These are phyloP conservation scores for Hedya salicella DNA, from an alignment of 2,888 invertebrate genomes.

Conservation along the genomic window DNA sequence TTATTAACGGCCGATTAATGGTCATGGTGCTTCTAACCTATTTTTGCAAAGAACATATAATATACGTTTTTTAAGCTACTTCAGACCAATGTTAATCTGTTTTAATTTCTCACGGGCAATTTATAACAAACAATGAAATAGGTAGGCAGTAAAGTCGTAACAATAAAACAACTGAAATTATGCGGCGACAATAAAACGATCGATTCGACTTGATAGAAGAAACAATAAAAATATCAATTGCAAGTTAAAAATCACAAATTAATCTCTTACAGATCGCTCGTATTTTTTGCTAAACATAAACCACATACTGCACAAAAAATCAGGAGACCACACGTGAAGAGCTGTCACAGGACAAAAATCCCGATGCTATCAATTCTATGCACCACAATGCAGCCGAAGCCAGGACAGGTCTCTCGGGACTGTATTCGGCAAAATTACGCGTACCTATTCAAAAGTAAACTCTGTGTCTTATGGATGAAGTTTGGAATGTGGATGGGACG, in stretches of 20 bases:
- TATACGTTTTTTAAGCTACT: not conserved
- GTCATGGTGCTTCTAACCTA: no score
- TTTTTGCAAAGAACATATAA: no score
- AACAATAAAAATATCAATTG: no score
- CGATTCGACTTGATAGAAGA: no score
- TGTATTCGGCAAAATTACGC: slow-evolving; percentile 12
- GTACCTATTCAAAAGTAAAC: slow-evolving; percentile 11
- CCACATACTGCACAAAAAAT: slow-evolving; percentile 37
- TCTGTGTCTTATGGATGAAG: not conserved
- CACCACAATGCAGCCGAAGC: slow-evolving; percentile 52
- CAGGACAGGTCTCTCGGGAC: slow-evolving; percentile 49
- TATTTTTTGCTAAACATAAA: slow-evolving; percentile 27
- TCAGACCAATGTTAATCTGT: not conserved
- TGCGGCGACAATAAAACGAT: no score
- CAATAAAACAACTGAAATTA: no score
- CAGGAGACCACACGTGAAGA: slow-evolving; percentile 68
- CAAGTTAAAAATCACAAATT: not conserved
- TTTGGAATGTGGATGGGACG: not conserved
- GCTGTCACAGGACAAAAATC: slow-evolving; percentile 57
- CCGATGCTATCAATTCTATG: slow-evolving; percentile 69
- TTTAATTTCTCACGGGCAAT: not conserved
- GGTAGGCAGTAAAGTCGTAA: no score
- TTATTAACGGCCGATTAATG: no score
- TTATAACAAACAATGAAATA: not conserved
- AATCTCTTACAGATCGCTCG: slow-evolving; percentile 10